A percentile compares a stretch with the other conserved stretches of the same genome.
Conservation (phyloP, 2,113 vertebrate genomes). For the Melanerpes formicivorus region DNA sequence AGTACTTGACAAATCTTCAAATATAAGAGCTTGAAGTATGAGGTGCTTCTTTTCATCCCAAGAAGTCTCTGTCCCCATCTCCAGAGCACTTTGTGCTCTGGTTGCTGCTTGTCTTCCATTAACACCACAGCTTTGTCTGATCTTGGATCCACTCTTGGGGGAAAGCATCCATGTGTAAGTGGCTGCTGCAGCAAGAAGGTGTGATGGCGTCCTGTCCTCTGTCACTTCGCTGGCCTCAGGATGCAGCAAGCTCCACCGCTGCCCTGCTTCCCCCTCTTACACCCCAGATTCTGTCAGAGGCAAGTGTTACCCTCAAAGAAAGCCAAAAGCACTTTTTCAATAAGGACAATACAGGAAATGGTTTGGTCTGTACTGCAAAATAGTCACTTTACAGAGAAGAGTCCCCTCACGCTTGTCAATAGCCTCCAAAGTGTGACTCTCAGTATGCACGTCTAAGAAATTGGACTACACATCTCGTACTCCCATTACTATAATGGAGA, state of each 20-base stretch:
- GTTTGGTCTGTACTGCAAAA: background rate
- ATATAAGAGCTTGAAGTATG: background rate
- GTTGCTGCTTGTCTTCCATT: background rate
- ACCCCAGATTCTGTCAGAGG: background rate
- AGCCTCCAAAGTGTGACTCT: background rate
- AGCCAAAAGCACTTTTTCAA: background rate
- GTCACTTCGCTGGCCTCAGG: background rate
- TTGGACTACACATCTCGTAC: background rate
- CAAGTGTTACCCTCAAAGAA: slow-evolving; percentile 14
- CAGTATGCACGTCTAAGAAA: background rate
- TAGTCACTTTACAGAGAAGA: background rate
- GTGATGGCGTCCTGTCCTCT: background rate
- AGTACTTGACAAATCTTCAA: background rate
- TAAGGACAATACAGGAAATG: background rate
- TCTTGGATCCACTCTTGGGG: rapidly evolving
- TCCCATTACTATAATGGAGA: background rate
- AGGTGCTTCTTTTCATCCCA: background rate
- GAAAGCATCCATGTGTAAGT: rapidly evolving
- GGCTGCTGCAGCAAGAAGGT: background rate
- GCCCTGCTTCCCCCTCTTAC: background rate
- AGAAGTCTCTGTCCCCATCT: background rate
- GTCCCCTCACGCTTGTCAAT: background rate
- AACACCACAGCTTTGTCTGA: background rate
- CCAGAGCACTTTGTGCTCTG: background rate
- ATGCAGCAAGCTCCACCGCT: background rate